A percentile compares a stretch with the other conserved stretches of the same genome.
phyloP scores from a whole-genome alignment of 2,113 vertebrate species.

The Oncorhynchus gorbuscha region DNA sequence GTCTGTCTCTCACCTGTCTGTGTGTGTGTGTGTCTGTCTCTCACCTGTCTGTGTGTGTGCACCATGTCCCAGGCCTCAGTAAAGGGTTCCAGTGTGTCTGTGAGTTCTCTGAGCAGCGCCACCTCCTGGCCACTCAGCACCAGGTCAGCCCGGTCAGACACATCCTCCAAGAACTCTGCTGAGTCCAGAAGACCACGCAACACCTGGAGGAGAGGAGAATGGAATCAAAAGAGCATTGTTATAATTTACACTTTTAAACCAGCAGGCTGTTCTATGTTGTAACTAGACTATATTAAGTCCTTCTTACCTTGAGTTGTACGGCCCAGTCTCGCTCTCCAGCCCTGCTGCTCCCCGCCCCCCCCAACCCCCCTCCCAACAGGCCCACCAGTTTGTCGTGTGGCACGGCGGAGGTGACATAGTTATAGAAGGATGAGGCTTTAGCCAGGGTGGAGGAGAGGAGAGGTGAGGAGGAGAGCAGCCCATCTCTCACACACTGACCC shows the following conservation, averaged over 20 bases:
- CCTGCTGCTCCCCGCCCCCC: constrained; percentile 27
- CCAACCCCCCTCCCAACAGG: constrained; percentile 62
- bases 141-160: constrained; percentile 72
- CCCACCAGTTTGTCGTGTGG: constrained; percentile 75
- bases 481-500: constrained; percentile 71
- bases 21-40: constrained; percentile 1
- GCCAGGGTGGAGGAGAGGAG: constrained; percentile 67
- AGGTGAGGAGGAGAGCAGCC: constrained; percentile 60
- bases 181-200: constrained; percentile 74
- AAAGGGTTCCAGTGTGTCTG: constrained; percentile 76
- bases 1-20: too few relatives aligned
- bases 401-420: constrained; percentile 75
- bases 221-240: too few relatives aligned
- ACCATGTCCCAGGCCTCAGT: constrained; percentile 80
- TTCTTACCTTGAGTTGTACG: constrained; percentile 69
- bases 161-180: constrained; percentile 75
- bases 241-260: too few relatives aligned
- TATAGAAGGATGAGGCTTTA: constrained; percentile 74
- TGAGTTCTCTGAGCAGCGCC: constrained; percentile 69
- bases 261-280: too few relatives aligned
- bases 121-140: constrained; percentile 61
- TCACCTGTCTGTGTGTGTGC: constrained; percentile 53
- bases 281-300: background rate
- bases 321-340: constrained; percentile 66
- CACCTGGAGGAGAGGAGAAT: constrained; percentile 41